A percentile compares a stretch with the other conserved stretches of the same genome.
phyloP scores from a whole-genome alignment of 2,888 invertebrate genomes.

The Uloborus plumipes region DNA sequence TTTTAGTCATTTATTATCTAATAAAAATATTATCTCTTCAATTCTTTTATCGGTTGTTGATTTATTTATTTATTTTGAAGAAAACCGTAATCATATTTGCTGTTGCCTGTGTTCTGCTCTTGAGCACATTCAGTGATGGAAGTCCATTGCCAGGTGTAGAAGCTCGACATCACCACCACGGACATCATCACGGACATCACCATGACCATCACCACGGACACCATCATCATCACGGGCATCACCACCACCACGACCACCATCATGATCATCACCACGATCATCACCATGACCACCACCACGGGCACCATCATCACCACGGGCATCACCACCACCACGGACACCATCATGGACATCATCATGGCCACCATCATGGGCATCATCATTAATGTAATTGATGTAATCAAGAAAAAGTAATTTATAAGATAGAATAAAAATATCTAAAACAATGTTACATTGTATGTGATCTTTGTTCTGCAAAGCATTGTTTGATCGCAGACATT shows the following conservation, averaged over 20 bases:
- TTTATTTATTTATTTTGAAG: neutral
- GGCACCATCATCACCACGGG: slow-evolving; percentile 16
- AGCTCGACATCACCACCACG: slow-evolving; percentile 15
- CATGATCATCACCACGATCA: slow-evolving; percentile 26
- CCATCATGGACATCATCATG: neutral
- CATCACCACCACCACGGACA: neutral
- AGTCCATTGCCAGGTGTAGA: neutral
- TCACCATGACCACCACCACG: slow-evolving; percentile 20
- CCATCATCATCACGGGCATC: slow-evolving; percentile 18
- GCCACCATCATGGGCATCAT: neutral
- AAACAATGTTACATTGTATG: too few species aligned
- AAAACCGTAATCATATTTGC: slow-evolving; percentile 13
- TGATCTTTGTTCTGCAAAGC: too few species aligned
- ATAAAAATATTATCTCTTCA: too few species aligned
- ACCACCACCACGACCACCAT: slow-evolving; percentile 17
- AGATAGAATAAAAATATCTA: neutral
- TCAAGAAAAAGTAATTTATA: neutral
- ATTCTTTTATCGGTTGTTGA: too few species aligned
- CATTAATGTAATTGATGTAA: neutral
- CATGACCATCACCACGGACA: slow-evolving; percentile 33
- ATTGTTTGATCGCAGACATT: too few species aligned
- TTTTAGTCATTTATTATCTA: too few species aligned
- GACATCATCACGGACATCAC: neutral
- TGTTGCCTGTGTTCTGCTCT: neutral
- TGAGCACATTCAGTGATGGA: neutral